Conservation (phyloP, 2,888 invertebrate species). For the Drosophila quasianomalipes region DNA sequence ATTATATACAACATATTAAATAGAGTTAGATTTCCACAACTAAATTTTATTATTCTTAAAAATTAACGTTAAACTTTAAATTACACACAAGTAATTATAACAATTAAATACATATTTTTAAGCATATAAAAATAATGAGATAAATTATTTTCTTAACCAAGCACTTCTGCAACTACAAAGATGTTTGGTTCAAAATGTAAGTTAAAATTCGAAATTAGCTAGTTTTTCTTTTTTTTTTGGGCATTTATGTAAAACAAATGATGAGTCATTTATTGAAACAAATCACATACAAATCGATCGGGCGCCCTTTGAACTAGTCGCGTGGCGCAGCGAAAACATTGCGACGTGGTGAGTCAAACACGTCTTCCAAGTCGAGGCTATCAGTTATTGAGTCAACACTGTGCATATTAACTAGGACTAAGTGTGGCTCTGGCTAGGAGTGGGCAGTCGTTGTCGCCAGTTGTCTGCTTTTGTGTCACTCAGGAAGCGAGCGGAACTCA, state of each 20-base stretch:
- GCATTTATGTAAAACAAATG: conserved; percentile 10
- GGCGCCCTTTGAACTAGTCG: conserved; percentile 71
- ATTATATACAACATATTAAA: background rate
- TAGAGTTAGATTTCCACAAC: accelerated
- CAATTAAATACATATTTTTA: background rate
- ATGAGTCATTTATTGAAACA: conserved; percentile 65
- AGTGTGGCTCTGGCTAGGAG: conserved; percentile 21
- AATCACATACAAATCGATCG: conserved; percentile 55
- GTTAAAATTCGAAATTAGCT: conserved; percentile 3
- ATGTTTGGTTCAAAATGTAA: background rate
- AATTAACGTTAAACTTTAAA: background rate
- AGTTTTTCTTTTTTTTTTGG: conserved; percentile 8
- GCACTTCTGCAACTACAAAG: background rate
- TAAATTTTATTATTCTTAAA: background rate
- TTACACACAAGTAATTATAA: background rate
- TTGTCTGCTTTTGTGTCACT: conserved; percentile 45
- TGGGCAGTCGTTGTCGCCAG: conserved; percentile 40
- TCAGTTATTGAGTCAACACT: conserved; percentile 47
- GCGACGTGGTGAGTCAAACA: conserved; percentile 70
- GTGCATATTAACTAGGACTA: conserved; percentile 72
- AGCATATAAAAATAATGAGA: background rate
- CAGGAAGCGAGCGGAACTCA: conserved; percentile 63
- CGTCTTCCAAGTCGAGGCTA: conserved; percentile 51
- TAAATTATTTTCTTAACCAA: background rate
- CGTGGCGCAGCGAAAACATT: conserved; percentile 45